These are phyloP conservation scores for Phenganax subtilis DNA, from an alignment of 92 coral and sea anemone species.

Conservation along the genomic window DNA sequence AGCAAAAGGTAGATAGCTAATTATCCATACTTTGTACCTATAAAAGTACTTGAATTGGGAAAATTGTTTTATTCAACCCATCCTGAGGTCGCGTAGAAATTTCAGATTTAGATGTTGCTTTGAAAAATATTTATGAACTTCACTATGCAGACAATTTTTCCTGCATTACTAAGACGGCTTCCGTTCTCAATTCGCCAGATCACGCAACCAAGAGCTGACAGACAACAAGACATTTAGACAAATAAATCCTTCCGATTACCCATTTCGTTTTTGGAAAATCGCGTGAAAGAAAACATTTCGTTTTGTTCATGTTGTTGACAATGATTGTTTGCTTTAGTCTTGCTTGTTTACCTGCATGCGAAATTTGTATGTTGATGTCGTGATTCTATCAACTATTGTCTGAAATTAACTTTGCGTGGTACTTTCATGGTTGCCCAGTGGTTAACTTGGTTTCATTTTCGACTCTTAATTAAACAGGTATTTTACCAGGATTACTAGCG, in stretches of 20 bases:
- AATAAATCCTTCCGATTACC: conserved; percentile 35
- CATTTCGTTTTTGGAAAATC: conserved; percentile 35
- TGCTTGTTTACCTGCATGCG: no score
- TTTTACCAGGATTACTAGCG: background rate
- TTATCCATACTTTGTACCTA: no score
- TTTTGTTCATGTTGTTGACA: conserved; percentile 12
- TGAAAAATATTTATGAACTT: no score
- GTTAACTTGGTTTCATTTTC: background rate
- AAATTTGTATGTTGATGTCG: no score
- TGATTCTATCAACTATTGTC: background rate
- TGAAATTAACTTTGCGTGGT: no score
- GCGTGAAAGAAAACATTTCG: conserved; percentile 31
- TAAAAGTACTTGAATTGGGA: no score
- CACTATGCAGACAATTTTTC: background rate
- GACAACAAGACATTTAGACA: conserved; percentile 21
- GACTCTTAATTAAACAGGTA: background rate
- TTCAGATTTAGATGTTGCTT: no score
- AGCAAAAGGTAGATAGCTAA: no score
- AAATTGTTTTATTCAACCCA: no score
- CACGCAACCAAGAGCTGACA: conserved; percentile 17
- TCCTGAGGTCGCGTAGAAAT: no score
- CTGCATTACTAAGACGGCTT: background rate
- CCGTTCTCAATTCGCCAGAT: background rate
- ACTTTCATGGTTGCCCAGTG: background rate
- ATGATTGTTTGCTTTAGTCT: background rate